Percentiles rank a stretch among this genome's conserved stretches.
phyloP scores from a whole-genome alignment of 2,113 vertebrate species.

The Hypocryptadius cinnamomeus region DNA sequence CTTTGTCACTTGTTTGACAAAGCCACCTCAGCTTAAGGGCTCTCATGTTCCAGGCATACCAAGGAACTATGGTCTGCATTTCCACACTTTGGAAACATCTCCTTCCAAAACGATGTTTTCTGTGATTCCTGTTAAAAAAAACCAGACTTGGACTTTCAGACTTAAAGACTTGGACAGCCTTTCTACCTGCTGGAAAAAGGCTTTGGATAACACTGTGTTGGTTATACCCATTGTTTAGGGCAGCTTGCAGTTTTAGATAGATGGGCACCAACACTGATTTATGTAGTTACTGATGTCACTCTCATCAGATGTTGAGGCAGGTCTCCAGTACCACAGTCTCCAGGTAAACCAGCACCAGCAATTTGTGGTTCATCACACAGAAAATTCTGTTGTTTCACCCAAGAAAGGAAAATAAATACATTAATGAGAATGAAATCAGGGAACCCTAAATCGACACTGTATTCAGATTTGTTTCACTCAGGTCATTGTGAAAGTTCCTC shows the following conservation, averaged over 20 bases:
- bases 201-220: not conserved
- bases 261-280: not conserved
- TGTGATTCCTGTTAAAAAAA: not conserved
- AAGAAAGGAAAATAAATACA: not conserved
- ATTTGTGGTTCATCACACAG: not conserved
- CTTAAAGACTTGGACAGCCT: not conserved
- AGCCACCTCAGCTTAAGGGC: not conserved
- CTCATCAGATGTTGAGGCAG: not conserved
- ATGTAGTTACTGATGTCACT: not conserved
- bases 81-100: not conserved
- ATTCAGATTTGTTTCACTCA: not conserved
- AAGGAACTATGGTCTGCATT: fast-evolving
- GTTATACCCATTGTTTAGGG: not conserved
- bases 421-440: not conserved
- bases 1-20: not conserved
- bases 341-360: not conserved
- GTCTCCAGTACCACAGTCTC: not conserved
- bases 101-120: fast-evolving
- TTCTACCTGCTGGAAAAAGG: not conserved
- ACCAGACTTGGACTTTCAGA: not conserved
- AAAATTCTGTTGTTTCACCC: not conserved
- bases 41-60: not conserved
- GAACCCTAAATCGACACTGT: not conserved
- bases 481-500: fast-evolving
- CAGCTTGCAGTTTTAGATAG: not conserved